A percentile compares a stretch with the other conserved stretches of the same genome.
Conservation (phyloP, 2,797 vertebrate species). For the Hephaestus fuliginosus region DNA sequence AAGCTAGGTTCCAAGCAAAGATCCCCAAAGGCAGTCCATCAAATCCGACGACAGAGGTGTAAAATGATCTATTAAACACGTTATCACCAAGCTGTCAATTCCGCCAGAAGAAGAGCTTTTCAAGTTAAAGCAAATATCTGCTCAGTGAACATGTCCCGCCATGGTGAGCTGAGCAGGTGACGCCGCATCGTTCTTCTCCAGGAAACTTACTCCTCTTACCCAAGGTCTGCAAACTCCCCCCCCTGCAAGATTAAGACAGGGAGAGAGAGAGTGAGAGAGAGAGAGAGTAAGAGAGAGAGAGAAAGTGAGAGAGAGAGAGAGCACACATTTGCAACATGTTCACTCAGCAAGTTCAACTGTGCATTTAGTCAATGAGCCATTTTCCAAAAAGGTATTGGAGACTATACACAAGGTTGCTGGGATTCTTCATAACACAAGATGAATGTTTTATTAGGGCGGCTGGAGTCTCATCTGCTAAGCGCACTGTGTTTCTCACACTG, state of each 20-base stretch:
- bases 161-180: conserved; percentile 66
- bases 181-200: conserved; percentile 77
- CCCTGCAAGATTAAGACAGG: conserved; percentile 75
- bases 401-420: conserved; percentile 45
- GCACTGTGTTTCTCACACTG: conserved; percentile 58
- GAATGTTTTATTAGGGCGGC: conserved; percentile 66
- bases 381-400: conserved; percentile 54
- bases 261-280: conserved; percentile 39
- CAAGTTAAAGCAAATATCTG: conserved; percentile 78
- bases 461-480: conserved; percentile 55
- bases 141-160: conserved; percentile 74
- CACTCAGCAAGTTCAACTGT: conserved; percentile 71
- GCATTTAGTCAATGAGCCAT: conserved; percentile 70
- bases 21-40: conserved; percentile 74
- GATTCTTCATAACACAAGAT: conserved; percentile 61
- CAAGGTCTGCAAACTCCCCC: conserved; percentile 74
- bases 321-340: conserved; percentile 79
- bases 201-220: conserved; percentile 58
- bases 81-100: conserved; percentile 66
- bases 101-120: conserved; percentile 64
- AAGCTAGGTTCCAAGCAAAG: conserved; percentile 61
- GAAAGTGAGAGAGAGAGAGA: conserved; percentile 55
- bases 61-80: conserved; percentile 64
- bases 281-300: conserved; percentile 24
- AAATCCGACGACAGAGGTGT: conserved; percentile 71